A percentile compares a stretch with the other conserved stretches of the same genome.
These are phyloP conservation scores for Nestor notabilis DNA, from an alignment of 2,113 vertebrate species.

Conservation along the genomic window DNA sequence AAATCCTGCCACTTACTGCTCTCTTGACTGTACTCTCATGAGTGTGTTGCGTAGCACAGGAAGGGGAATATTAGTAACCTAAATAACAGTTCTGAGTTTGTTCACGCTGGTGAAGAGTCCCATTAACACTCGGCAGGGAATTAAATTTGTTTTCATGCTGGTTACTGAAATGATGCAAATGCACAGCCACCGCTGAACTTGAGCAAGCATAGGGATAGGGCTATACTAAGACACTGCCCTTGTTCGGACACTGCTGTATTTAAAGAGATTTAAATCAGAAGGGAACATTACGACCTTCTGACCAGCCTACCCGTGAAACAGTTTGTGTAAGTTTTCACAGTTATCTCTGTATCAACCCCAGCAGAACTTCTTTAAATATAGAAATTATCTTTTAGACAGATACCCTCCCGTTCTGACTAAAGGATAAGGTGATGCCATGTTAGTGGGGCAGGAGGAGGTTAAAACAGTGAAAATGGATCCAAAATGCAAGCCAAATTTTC, in stretches of 20 bases:
- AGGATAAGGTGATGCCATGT: not conserved
- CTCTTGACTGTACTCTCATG: not conserved
- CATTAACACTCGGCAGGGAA: not conserved
- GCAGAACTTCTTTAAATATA: not conserved
- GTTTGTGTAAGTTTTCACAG: not conserved
- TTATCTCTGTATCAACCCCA: rapidly evolving
- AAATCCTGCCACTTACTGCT: not conserved
- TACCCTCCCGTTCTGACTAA: not conserved
- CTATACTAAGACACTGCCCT: not conserved
- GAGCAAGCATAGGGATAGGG: not conserved
- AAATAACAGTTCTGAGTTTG: not conserved
- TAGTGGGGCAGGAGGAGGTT: not conserved
- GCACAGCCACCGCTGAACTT: not conserved
- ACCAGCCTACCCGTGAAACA: not conserved
- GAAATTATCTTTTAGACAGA: not conserved
- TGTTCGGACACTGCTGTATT: not conserved
- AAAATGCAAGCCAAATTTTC: not conserved
- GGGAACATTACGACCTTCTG: rapidly evolving
- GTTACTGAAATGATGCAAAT: not conserved
- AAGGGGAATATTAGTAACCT: not conserved
- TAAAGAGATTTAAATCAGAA: not conserved
- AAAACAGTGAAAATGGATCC: not conserved
- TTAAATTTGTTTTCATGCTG: not conserved
- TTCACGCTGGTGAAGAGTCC: not conserved
- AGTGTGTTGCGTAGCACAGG: not conserved